Evolutionary conservation across 2,797 vertebrate species (phyloP).

Genomic region (Triplophysa yarkandensis): DNA sequence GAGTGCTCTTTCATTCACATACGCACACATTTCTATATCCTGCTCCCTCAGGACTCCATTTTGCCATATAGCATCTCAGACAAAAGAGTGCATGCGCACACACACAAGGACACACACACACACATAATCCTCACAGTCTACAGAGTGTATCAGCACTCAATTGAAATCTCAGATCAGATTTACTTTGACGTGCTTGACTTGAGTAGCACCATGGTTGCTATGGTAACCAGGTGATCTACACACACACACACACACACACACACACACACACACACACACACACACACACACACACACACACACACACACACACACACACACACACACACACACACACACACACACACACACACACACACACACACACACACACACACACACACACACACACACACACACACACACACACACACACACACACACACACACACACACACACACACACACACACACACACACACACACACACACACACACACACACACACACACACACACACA

Average conservation of each 20-base stretch:
- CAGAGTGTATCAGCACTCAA: not conserved
- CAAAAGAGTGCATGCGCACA: not conserved
- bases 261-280: not conserved
- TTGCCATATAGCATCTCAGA: conserved; percentile 24
- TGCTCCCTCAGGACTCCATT: conserved; percentile 28
- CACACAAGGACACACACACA: not conserved
- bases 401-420: not conserved
- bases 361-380: not conserved
- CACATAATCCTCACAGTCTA: not conserved
- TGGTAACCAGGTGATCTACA: conserved; percentile 46
- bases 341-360: not conserved
- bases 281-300: not conserved
- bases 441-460: not conserved
- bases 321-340: not conserved
- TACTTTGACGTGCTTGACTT: conserved; percentile 32
- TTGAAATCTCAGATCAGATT: conserved; percentile 38
- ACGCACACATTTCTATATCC: conserved; percentile 26
- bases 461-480: not conserved
- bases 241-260: not conserved
- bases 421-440: not conserved
- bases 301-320: not conserved
- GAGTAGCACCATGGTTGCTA: conserved; percentile 26
- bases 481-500: not conserved
- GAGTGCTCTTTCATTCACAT: conserved; percentile 37
- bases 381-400: not conserved